Percentiles rank a stretch among this genome's conserved stretches.
phyloP scores from a whole-genome alignment of 1,140 invertebrate species.

The Laupala kohalensis region DNA sequence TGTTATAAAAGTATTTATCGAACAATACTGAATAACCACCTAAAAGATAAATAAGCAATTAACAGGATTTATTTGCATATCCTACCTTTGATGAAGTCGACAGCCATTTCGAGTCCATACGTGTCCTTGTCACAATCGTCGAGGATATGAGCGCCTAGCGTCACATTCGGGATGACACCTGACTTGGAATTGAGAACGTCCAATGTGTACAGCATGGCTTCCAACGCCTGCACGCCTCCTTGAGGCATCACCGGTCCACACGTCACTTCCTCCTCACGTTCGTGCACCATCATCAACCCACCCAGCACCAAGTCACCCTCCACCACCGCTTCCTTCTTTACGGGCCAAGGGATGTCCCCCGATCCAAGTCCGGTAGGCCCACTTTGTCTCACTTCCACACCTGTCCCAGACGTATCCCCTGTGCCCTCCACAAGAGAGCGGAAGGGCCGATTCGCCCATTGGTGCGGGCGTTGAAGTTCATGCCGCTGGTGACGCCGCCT shows the following conservation, averaged over 20 bases:
- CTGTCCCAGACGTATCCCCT: not conserved
- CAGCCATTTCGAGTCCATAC: constrained; percentile 88
- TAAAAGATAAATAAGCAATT: no score
- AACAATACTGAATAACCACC: no score
- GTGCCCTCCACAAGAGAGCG: not conserved
- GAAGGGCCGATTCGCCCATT: not conserved
- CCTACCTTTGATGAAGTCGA: constrained; percentile 95
- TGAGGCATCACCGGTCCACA: constrained; percentile 91
- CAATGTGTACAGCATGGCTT: constrained; percentile 84
- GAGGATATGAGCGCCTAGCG: constrained; percentile 74
- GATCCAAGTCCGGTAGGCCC: not conserved
- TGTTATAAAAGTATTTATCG: no score
- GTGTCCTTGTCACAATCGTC: constrained; percentile 96
- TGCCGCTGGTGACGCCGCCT: not conserved
- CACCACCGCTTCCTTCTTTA: constrained; percentile 72
- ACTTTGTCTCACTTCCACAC: not conserved
- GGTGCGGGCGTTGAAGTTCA: not conserved
- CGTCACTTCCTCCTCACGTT: constrained; percentile 65
- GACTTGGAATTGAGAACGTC: constrained; percentile 64
- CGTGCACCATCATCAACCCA: constrained; percentile 91
- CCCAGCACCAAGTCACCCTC: constrained; percentile 75
- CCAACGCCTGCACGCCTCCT: constrained; percentile 79
- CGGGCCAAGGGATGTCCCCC: constrained; percentile 47
- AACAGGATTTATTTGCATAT: no score
- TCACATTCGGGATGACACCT: constrained; percentile 54